Conservation (phyloP, 2,113 vertebrate species). For the Aythya baeri region DNA sequence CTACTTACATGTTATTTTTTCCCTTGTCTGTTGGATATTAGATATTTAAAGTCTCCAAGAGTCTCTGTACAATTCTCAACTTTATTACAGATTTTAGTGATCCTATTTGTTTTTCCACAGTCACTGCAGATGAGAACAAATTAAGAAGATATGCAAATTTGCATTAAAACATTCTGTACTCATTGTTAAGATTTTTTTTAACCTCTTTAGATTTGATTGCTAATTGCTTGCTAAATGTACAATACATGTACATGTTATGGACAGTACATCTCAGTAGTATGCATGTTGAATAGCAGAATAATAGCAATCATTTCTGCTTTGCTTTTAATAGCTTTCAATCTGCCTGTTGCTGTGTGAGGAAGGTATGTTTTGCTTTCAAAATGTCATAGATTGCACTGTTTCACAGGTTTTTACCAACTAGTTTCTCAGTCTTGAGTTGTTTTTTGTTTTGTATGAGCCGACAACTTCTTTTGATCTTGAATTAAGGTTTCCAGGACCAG, state of each 20-base stretch:
- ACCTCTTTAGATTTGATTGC: background rate
- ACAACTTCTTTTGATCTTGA: background rate
- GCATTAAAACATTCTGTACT: background rate
- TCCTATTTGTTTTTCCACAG: background rate
- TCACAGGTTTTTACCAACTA: background rate
- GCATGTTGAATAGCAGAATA: background rate
- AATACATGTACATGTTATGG: background rate
- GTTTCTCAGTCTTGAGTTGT: background rate
- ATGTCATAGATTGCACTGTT: background rate
- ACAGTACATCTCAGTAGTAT: background rate
- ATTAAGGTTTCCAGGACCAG: background rate
- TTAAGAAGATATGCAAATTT: background rate
- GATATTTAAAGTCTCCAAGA: background rate
- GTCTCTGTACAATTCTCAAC: background rate
- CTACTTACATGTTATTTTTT: background rate
- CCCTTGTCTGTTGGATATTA: background rate
- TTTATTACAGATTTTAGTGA: background rate
- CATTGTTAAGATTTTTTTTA: background rate
- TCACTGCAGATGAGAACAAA: background rate
- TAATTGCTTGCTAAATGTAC: background rate
- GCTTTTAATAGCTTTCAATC: background rate
- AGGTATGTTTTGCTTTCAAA: background rate
- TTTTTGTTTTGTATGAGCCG: background rate
- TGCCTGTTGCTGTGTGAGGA: fast-evolving
- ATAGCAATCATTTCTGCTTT: background rate